Percentiles rank a stretch among this genome's conserved stretches.
These are phyloP conservation scores for Hyphantria cunea DNA, from an alignment of 1,140 invertebrate genomes.

Conservation along the genomic window DNA sequence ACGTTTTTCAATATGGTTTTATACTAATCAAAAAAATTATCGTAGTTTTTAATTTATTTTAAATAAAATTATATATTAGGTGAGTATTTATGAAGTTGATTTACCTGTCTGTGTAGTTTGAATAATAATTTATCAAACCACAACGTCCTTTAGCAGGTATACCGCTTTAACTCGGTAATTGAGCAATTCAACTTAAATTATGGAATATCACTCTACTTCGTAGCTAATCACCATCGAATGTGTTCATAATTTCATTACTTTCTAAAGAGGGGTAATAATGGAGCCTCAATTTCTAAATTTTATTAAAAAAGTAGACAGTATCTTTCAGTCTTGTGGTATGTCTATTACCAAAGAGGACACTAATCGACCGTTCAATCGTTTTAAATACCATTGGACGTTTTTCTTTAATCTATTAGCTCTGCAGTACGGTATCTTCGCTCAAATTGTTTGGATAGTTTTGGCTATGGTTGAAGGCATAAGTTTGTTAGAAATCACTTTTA, in stretches of 20 bases:
- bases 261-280: neutral
- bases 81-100: too few relatives aligned
- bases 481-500: slow-evolving; percentile 35
- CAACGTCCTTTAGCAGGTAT: too few relatives aligned
- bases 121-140: too few relatives aligned
- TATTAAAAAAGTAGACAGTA: slow-evolving; percentile 28
- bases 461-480: slow-evolving; percentile 13
- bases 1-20: too few relatives aligned
- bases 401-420: slow-evolving; percentile 23
- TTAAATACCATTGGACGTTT: slow-evolving; percentile 25
- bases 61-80: too few relatives aligned
- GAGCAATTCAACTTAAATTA: too few relatives aligned
- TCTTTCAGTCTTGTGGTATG: slow-evolving; percentile 30
- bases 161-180: too few relatives aligned
- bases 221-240: too few relatives aligned
- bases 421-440: slow-evolving; percentile 14
- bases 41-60: too few relatives aligned
- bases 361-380: slow-evolving; percentile 18
- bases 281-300: slow-evolving; percentile 25
- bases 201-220: too few relatives aligned
- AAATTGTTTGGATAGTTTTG: slow-evolving; percentile 31
- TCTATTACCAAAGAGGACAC: slow-evolving; percentile 3
- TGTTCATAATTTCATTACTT: neutral
- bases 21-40: too few relatives aligned
- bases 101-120: too few relatives aligned